Evolutionary conservation across 2,797 vertebrate genomes (phyloP).

Genomic region (Peromyscus attwateri): DNA sequence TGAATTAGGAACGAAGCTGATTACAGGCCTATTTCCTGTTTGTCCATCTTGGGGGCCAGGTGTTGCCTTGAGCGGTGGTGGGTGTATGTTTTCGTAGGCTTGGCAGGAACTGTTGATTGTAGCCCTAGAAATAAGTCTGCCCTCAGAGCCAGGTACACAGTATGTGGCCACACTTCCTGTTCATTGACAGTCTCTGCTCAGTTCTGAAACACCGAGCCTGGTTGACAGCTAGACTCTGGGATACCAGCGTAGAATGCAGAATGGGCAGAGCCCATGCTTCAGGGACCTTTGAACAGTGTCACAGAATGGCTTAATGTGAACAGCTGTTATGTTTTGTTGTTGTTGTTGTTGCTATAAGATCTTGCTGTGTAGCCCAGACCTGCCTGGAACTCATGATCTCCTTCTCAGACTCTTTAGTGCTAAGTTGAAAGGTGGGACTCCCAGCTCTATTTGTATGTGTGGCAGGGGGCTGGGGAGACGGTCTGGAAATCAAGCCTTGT

Average conservation of each 20-base stretch:
- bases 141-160: neutral
- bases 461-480: neutral
- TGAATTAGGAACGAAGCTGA: neutral
- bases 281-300: neutral
- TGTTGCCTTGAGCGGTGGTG: neutral
- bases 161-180: neutral
- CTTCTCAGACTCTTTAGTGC: neutral
- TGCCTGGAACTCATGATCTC: neutral
- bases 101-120: neutral
- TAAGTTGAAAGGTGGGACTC: neutral
- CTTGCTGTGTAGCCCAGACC: neutral
- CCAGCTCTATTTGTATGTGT: neutral
- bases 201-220: neutral
- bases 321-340: neutral
- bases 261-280: too few species aligned
- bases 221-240: neutral
- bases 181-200: neutral
- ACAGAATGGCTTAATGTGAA: neutral
- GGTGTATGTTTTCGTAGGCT: neutral
- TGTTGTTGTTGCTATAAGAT: neutral
- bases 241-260: neutral
- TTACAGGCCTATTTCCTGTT: neutral
- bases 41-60: neutral
- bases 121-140: neutral
- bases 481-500: neutral